phyloP scores from a whole-genome alignment of 2,888 invertebrate genomes.

The Lucinisca nassula region DNA sequence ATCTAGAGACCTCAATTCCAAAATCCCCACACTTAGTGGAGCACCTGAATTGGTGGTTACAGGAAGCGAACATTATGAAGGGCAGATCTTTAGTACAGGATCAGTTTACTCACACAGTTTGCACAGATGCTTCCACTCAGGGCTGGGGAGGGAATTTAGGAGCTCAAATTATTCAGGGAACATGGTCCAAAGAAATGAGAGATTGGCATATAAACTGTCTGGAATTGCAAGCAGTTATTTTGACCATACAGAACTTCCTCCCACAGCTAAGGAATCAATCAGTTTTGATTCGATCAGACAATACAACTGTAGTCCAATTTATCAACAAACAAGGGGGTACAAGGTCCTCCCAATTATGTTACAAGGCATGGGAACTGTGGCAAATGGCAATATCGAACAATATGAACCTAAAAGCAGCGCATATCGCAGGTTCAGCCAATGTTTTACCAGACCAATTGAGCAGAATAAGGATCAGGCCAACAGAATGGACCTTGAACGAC shows the following conservation, averaged over 20 bases:
- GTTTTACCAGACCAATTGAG: constrained; percentile 27
- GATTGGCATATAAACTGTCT: constrained; percentile 34
- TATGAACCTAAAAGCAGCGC: constrained; percentile 23
- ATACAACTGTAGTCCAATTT: constrained; percentile 54
- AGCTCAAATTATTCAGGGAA: not conserved
- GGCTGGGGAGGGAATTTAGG: not conserved
- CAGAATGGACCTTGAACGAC: constrained; percentile 45
- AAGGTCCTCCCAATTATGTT: constrained; percentile 39
- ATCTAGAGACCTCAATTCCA: constrained; percentile 17
- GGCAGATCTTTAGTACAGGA: constrained; percentile 18
- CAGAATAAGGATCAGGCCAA: not conserved
- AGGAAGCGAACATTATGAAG: constrained; percentile 23
- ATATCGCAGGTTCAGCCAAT: constrained; percentile 32
- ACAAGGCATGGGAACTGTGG: constrained; percentile 14
- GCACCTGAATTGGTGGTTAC: constrained; percentile 38
- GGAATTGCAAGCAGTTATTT: constrained; percentile 35
- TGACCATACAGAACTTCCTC: not conserved
- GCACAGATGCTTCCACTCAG: constrained; percentile 19
- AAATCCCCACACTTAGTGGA: not conserved
- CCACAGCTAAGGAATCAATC: not conserved
- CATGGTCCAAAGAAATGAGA: constrained; percentile 15
- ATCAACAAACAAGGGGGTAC: constrained; percentile 57
- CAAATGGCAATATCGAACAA: not conserved
- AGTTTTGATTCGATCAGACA: constrained; percentile 49
- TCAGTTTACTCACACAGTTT: not conserved